Base-by-base conservation (phyloP, 2,888 invertebrate genomes). In the Ophioninae sp. region DNA sequence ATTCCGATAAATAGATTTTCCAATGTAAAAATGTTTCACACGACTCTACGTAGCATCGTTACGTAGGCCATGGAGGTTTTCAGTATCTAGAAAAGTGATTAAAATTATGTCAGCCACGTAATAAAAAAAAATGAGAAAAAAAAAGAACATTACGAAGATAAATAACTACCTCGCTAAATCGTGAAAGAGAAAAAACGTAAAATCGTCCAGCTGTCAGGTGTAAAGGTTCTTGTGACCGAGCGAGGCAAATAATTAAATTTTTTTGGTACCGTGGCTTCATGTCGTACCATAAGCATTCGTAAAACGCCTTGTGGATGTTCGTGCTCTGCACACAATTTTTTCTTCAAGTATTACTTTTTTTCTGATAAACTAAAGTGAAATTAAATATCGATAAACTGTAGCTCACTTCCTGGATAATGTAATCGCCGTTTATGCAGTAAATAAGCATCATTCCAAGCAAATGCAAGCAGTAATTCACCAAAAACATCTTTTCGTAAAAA, bases 201-300 rank as follows among this genome's bases (percentile, higher is more conserved):
- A 94, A 93, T 89, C 94, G 94, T 6, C 94, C 95, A 17, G 94
- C 95, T 79, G 93, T 93, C 81, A 95, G 94, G 3, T 93, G 91
- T 13, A 94, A 93, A 0, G 94, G 93, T 6, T 91, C 92, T 87
- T 94, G 94, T 88, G 94, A 93, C 1, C 94, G 92, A 86, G 94
- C 93, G 92, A 95, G 93, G 6, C 94, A 93, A 67, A 95, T 93
- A 79, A 94, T 89, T 30, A 95, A 88, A 6, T 90, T 90, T n/a
- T 92, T 92, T n/a, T 92, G 92, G 87, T 94, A 94, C 75, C 88
- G 89, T 0, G 87, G 86, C 73, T 93, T 90, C 88, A 95, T 94
- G 10, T 94, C 93, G 70, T 94, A 93, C 95, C 95, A 95, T 1
- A 94, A 93, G 84, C 94, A 94, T 70, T 93, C 93, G 87, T 95